These are phyloP conservation scores for Siniperca scherzeri DNA, from an alignment of 2,797 vertebrate species.

Conservation along the genomic window DNA sequence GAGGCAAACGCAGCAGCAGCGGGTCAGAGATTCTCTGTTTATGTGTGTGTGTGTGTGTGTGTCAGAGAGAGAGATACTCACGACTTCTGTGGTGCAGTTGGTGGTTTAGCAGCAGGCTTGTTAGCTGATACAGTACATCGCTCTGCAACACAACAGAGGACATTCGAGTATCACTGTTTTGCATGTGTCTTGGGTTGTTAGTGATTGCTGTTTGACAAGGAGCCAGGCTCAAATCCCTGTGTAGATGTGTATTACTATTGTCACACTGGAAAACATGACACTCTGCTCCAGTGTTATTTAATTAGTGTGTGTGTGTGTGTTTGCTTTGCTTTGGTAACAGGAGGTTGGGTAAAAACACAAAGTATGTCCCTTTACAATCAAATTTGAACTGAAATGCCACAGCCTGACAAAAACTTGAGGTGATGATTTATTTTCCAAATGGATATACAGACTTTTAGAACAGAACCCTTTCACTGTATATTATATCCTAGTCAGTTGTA, in stretches of 20 bases:
- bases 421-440: slow-evolving; percentile 33
- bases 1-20: slow-evolving; percentile 60
- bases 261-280: slow-evolving; percentile 75
- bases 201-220: slow-evolving; percentile 65
- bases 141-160: slow-evolving; percentile 86
- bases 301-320: slow-evolving; percentile 7
- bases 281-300: slow-evolving; percentile 59
- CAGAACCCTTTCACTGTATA: slow-evolving; percentile 13
- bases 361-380: slow-evolving; percentile 23
- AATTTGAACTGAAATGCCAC: slow-evolving; percentile 22
- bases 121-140: slow-evolving; percentile 91
- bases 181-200: slow-evolving; percentile 58
- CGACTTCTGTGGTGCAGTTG: slow-evolving; percentile 91
- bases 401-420: slow-evolving; percentile 4
- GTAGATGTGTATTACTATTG: slow-evolving; percentile 49
- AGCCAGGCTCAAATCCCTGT: slow-evolving; percentile 65
- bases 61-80: slow-evolving; percentile 85
- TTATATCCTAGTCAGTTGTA: slow-evolving; percentile 29
- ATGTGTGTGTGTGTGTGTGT: slow-evolving; percentile 38
- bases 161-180: slow-evolving; percentile 77
- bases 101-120: slow-evolving; percentile 92
- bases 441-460: slow-evolving; percentile 17
- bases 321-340: slow-evolving; percentile 40
- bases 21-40: slow-evolving; percentile 61
- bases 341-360: slow-evolving; percentile 22